phyloP scores from a whole-genome alignment of 1,140 invertebrate species.

The Chionoecetes opilio region DNA sequence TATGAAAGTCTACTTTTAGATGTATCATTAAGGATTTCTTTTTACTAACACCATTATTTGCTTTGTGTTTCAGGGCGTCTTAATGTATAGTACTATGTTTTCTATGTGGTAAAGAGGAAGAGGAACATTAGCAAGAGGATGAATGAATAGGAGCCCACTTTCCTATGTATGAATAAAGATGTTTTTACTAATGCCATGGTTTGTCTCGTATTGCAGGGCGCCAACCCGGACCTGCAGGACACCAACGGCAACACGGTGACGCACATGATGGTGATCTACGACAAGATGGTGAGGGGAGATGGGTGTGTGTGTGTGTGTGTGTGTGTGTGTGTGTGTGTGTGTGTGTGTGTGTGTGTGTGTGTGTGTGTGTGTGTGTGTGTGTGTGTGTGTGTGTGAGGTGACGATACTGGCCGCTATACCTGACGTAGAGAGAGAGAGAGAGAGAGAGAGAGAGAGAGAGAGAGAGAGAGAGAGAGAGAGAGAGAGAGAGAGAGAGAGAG shows the following conservation, averaged over 20 bases:
- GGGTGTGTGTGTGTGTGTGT: neutral
- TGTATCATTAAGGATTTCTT: no score
- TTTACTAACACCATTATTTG: no score
- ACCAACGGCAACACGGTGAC: conserved; percentile 98
- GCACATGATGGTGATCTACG: conserved; percentile 98
- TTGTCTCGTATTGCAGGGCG: conserved; percentile 86
- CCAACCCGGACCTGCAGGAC: conserved; percentile 97
- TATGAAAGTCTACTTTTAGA: no score
- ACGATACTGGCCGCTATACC: neutral
- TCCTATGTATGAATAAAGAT: no score
- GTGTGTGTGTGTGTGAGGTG: neutral
- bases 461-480: conserved; percentile 46
- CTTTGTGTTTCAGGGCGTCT: no score
- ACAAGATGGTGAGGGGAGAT: conserved; percentile 90
- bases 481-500: conserved; percentile 48
- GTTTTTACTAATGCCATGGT: no score
- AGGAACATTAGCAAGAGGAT: no score
- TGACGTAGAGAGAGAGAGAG: neutral
- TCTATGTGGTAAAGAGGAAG: no score
- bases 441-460: neutral
- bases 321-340: neutral
- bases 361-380: no score
- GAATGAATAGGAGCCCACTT: no score
- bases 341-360: no score
- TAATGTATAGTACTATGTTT: no score